Evolutionary conservation across 2,797 vertebrate genomes (phyloP).

Genomic region (Bradypodion ventrale): DNA sequence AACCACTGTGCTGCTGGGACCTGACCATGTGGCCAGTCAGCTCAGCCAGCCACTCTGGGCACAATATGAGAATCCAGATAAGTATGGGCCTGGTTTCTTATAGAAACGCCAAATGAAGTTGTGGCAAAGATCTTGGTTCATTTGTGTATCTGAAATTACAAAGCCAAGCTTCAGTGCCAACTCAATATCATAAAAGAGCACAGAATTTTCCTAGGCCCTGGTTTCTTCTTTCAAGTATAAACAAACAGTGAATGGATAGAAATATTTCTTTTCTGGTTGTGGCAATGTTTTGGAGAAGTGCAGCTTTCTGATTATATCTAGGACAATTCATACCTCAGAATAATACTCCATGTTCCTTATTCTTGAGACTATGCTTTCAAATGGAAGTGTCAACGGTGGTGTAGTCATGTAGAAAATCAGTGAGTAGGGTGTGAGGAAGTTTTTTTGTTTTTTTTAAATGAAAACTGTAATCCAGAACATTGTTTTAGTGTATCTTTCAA

Average conservation of each 20-base stretch:
- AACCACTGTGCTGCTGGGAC: no score
- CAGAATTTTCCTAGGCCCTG: not conserved
- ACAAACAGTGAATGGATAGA: not conserved
- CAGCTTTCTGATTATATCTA: not conserved
- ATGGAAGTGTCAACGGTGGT: rapidly evolving
- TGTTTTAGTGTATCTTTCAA: not conserved
- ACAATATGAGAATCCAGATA: no score
- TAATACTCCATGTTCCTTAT: not conserved
- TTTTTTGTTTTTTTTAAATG: constrained; percentile 12
- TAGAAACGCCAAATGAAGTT: not conserved
- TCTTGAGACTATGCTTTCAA: not conserved
- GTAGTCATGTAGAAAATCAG: not conserved
- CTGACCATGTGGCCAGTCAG: no score
- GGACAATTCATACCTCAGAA: not conserved
- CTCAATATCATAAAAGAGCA: not conserved
- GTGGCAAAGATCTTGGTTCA: not conserved
- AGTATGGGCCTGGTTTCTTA: no score
- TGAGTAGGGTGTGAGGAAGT: not conserved
- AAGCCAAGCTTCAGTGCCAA: not conserved
- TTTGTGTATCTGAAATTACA: not conserved
- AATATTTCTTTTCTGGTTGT: no score
- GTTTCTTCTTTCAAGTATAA: not conserved
- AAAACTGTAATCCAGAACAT: constrained; percentile 17
- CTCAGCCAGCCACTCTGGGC: no score
- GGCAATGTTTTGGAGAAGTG: not conserved